phyloP scores from a whole-genome alignment of 2,888 invertebrate genomes.

The Limnephilus rhombicus region DNA sequence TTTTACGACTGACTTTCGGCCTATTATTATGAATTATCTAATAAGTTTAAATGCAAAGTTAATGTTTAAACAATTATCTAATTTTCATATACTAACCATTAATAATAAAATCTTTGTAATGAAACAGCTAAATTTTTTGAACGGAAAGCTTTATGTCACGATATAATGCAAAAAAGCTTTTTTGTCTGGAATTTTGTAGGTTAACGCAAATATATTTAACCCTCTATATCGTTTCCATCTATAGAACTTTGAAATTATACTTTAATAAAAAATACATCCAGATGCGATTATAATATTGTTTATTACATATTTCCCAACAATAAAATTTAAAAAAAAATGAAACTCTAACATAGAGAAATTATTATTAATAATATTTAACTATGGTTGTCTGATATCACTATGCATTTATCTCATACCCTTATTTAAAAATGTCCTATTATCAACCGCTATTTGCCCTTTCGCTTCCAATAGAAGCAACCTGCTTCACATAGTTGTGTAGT shows the following conservation, averaged over 20 bases:
- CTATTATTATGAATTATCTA: not conserved
- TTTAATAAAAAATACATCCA: no score
- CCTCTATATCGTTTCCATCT: no score
- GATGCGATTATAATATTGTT: no score
- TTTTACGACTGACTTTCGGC: not conserved
- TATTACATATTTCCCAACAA: no score
- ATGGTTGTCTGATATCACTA: not conserved
- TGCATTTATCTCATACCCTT: not conserved
- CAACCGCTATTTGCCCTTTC: not conserved
- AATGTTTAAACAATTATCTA: not conserved
- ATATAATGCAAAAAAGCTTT: no score
- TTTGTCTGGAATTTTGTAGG: no score
- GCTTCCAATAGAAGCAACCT: not conserved
- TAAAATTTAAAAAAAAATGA: no score
- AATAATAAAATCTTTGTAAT: not conserved
- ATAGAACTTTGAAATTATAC: no score
- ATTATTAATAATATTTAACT: no score
- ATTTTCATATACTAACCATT: not conserved
- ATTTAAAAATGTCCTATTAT: not conserved
- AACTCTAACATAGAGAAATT: no score
- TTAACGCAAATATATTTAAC: no score
- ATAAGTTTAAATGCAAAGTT: not conserved
- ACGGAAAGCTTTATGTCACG: not conserved
- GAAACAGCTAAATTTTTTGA: not conserved
- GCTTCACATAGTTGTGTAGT: not conserved